phyloP scores from a whole-genome alignment of 2,888 invertebrate species.

The Leptodirus hochenwartii region DNA sequence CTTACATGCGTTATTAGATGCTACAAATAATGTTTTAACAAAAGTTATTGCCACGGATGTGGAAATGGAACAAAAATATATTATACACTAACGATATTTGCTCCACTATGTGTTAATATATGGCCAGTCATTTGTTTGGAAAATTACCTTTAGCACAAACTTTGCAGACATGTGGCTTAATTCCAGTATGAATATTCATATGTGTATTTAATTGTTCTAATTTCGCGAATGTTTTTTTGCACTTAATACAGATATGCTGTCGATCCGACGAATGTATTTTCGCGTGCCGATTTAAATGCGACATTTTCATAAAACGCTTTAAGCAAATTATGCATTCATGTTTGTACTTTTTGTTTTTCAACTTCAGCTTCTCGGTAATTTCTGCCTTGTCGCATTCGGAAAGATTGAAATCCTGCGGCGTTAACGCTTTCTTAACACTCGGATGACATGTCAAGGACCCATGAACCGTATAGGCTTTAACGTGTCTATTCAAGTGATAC shows the following conservation, averaged over 20 bases:
- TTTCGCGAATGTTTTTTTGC: constrained; percentile 36
- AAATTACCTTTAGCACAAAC: constrained; percentile 35
- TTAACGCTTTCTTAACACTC: no score
- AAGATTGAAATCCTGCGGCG: no score
- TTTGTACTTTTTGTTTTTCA: constrained; percentile 4
- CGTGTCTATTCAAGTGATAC: constrained; percentile 4
- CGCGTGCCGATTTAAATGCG: constrained; percentile 31
- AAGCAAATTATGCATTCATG: constrained; percentile 31
- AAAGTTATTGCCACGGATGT: not conserved
- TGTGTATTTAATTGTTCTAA: constrained; percentile 38
- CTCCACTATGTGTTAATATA: not conserved
- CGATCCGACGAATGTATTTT: constrained; percentile 34
- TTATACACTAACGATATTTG: not conserved
- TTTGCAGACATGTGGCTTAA: constrained; percentile 36
- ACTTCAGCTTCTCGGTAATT: constrained; percentile 7
- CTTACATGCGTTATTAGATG: not conserved
- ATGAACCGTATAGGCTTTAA: no score
- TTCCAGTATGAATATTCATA: constrained; percentile 35
- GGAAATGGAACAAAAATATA: no score
- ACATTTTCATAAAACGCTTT: constrained; percentile 31
- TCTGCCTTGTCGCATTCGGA: constrained; percentile 9
- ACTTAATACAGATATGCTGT: constrained; percentile 34
- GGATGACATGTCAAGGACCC: no score
- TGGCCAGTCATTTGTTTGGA: not conserved
- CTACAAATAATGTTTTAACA: not conserved